A percentile compares a stretch with the other conserved stretches of the same genome.
phyloP scores from a whole-genome alignment of 2,888 invertebrate species.

The Ophioninae sp. region DNA sequence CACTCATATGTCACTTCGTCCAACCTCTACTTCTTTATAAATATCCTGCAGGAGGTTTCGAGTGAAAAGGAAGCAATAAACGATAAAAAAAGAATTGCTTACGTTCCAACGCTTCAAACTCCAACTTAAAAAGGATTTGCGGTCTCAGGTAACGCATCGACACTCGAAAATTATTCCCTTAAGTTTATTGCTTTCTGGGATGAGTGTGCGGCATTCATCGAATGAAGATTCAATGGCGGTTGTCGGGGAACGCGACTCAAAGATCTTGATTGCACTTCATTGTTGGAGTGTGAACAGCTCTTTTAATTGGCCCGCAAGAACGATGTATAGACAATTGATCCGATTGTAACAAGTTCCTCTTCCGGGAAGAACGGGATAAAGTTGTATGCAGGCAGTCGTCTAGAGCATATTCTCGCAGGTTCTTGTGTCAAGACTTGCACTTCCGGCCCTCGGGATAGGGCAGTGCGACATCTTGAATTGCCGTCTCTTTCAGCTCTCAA shows the following conservation, averaged over 20 bases:
- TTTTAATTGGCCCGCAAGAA: conserved; percentile 49
- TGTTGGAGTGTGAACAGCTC: conserved; percentile 46
- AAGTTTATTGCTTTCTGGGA: not conserved
- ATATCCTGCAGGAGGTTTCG: not conserved
- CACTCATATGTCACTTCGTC: too few species aligned
- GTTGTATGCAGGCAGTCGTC: conserved; percentile 2
- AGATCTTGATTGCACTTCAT: conserved; percentile 56
- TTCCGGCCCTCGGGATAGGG: conserved; percentile 37
- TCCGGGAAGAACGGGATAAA: conserved; percentile 1
- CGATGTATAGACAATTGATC: conserved; percentile 48
- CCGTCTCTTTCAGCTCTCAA: conserved; percentile 28
- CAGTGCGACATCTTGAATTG: conserved; percentile 61
- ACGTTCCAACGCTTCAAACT: not conserved
- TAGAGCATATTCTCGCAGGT: conserved; percentile 1
- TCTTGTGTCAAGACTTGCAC: conserved; percentile 43
- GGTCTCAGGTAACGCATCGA: not conserved
- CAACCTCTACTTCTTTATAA: not conserved
- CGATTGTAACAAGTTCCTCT: conserved; percentile 38
- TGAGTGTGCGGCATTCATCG: not conserved
- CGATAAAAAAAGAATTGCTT: not conserved
- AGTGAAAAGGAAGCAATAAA: not conserved
- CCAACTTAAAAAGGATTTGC: not conserved
- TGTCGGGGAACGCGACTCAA: conserved; percentile 24
- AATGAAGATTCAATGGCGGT: conserved; percentile 39
- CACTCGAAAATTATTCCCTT: not conserved